Percentiles rank a stretch among this genome's conserved stretches.
Conservation (phyloP, 2,113 vertebrate genomes). For the Tenrec ecaudatus region DNA sequence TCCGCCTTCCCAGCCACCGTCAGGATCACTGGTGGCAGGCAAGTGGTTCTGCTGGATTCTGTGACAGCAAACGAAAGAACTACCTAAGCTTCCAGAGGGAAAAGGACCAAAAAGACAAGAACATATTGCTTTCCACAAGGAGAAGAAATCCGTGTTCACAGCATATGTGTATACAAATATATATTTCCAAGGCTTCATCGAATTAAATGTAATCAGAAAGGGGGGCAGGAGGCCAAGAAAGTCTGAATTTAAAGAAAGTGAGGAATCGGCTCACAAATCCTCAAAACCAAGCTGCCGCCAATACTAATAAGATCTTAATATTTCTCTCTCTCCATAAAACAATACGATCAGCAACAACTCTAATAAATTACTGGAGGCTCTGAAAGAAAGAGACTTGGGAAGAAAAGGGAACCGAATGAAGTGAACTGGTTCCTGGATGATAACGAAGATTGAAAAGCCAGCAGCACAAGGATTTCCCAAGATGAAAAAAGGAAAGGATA, state of each 20-base stretch:
- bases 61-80: constrained; percentile 58
- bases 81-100: constrained; percentile 73
- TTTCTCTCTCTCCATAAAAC: constrained; percentile 20
- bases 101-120: constrained; percentile 62
- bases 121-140: constrained; percentile 70
- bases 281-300: constrained; percentile 37
- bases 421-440: constrained; percentile 6
- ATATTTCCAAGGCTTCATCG: constrained; percentile 66
- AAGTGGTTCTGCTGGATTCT: constrained; percentile 59
- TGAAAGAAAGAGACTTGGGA: not conserved
- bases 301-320: constrained; percentile 45
- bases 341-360: not conserved
- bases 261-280: not conserved
- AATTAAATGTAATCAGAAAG: constrained; percentile 61
- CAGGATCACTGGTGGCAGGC: constrained; percentile 14
- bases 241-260: no score
- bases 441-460: not conserved
- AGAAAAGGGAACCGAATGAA: not conserved
- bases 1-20: not conserved
- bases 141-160: constrained; percentile 59
- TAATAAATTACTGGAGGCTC: not conserved
- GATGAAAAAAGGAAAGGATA: not conserved
- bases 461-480: not conserved
- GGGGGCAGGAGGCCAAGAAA: not conserved
- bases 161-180: constrained; percentile 66